Conservation (phyloP, 2,888 invertebrate species). For the Drosophila kokeensis region DNA sequence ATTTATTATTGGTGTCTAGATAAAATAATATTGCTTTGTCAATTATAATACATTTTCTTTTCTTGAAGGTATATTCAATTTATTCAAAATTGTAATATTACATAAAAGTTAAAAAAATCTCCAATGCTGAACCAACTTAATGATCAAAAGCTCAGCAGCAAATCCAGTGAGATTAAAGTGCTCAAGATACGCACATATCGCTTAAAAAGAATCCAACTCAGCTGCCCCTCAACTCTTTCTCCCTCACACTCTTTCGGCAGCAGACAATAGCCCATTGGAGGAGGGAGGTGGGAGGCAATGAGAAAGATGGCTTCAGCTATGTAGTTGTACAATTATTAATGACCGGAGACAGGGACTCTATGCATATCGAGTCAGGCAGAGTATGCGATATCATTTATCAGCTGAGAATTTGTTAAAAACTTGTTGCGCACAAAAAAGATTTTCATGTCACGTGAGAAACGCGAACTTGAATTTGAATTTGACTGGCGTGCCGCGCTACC, state of each 20-base stretch:
- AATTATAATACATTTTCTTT: not conserved
- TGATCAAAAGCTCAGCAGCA: not conserved
- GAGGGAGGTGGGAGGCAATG: constrained; percentile 2
- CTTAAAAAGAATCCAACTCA: constrained; percentile 2
- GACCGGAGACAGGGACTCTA: constrained; percentile 63
- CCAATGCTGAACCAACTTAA: not conserved
- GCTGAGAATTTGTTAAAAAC: constrained; percentile 77
- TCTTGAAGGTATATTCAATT: not conserved
- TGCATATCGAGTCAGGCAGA: constrained; percentile 73
- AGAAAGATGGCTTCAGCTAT: constrained; percentile 20
- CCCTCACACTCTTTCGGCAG: not conserved
- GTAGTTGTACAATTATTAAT: constrained; percentile 78
- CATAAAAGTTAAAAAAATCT: not conserved
- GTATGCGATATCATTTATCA: constrained; percentile 83
- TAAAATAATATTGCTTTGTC: too few species aligned
- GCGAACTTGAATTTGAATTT: constrained; percentile 47
- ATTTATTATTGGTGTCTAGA: too few species aligned
- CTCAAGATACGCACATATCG: constrained; percentile 22
- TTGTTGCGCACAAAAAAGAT: constrained; percentile 84
- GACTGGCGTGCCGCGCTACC: constrained; percentile 63
- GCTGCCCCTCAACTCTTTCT: not conserved
- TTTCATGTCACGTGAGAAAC: constrained; percentile 82
- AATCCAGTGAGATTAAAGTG: constrained; percentile 2
- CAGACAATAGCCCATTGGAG: not conserved
- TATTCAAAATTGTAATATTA: not conserved